Percentiles rank a stretch among this genome's conserved stretches.
These are phyloP conservation scores for Papilio helenus DNA, from an alignment of 1,140 invertebrate genomes.

Conservation along the genomic window DNA sequence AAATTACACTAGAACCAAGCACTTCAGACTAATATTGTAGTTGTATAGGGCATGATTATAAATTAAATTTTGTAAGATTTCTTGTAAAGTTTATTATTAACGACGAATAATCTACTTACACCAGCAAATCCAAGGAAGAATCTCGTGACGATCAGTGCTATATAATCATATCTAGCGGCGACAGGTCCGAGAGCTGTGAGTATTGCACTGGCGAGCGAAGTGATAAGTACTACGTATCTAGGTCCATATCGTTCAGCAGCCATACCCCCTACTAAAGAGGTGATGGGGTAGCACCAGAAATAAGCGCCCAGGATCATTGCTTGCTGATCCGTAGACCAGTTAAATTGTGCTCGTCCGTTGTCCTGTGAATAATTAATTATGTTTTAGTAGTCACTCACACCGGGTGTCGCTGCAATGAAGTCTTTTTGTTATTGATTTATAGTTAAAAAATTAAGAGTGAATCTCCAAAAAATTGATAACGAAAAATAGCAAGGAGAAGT, in stretches of 20 bases:
- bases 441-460: no score
- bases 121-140: conserved; percentile 87
- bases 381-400: neutral
- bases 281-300: conserved; percentile 86
- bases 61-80: no score
- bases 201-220: conserved; percentile 86
- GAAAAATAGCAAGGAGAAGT: no score
- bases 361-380: conserved; percentile 43
- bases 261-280: conserved; percentile 86
- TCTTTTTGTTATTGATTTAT: no score
- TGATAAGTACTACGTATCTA: conserved; percentile 87
- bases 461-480: no score
- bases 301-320: conserved; percentile 87
- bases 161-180: conserved; percentile 85
- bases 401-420: no score
- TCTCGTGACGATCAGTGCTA: conserved; percentile 85
- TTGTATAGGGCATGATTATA: no score
- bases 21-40: no score
- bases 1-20: no score
- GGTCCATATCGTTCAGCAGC: conserved; percentile 90
- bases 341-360: conserved; percentile 66
- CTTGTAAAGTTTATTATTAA: neutral
- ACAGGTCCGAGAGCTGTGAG: conserved; percentile 88
- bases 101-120: conserved; percentile 77
- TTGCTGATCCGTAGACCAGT: conserved; percentile 85